Evolutionary conservation across 2,888 invertebrate species (phyloP), one percentile per base, ranked within the genome.

Genomic region (Synergus laeviventris): DNA sequence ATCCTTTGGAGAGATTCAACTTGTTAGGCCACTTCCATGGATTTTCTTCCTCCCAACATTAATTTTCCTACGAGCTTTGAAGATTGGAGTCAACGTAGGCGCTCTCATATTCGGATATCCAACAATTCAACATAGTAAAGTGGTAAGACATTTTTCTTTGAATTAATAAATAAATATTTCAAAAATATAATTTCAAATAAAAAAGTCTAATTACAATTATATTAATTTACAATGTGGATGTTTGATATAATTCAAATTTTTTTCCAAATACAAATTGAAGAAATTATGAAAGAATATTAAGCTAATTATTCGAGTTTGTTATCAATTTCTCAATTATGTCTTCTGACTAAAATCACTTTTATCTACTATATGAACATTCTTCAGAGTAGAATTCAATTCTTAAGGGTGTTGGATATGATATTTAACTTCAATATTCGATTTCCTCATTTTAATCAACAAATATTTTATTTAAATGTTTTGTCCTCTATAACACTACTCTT

Each of bases 21-120:
- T 93, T 74, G 91, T 93, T n/a, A 91, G 93, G 39, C 94, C 94
- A 0, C 84, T 94, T 74, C 93, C 93, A 0, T 94, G 94, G 94
- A 86, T 93, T 38, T 89, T 93, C 56, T 94, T 94, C 84, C 86
- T 94, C 16, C 88, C 91, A 39, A 88, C 92, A 82, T 87, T 94
- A 73, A 83, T 93, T 9, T 76, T 91, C 0, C 87, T 94, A 8
- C 91, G 94, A 1, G 78, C 91, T 60, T 87, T 91, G 5, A 90
- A 93, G 78, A 90, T 91, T 79, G 86, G 89, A 0, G 87, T 93
- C 75, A 93, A 93, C 8, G 84, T 92, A 11, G 85, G 91, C 66
- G 92, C 92, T 79, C 88, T 91, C 9, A 82, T 92, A 7, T 82
- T 92, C 79, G 93, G 93, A 0, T 93, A 92, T 78, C 92, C 93